These are phyloP conservation scores for Coryphaenoides rupestris DNA, from an alignment of 2,113 vertebrate species.

Conservation along the genomic window DNA sequence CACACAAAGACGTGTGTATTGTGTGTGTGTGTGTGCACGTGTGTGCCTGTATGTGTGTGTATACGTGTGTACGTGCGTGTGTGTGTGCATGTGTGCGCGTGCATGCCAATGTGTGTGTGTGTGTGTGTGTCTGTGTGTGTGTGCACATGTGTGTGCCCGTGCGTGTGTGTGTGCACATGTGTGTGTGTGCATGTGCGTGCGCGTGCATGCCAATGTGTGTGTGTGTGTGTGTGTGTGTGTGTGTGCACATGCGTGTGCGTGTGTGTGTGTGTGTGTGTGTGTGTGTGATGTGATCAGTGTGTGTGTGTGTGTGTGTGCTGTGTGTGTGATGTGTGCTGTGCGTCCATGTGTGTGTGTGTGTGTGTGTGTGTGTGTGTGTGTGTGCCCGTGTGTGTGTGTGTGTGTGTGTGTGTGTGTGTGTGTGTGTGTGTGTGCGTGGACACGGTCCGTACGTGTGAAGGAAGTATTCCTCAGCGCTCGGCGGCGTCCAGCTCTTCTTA, in stretches of 20 bases:
- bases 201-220: background rate
- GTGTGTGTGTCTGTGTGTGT: background rate
- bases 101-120: background rate
- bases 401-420: background rate
- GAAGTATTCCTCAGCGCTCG: conserved; percentile 6
- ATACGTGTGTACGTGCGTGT: too few relatives aligned
- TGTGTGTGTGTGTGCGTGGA: background rate
- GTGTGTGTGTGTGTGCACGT: too few relatives aligned
- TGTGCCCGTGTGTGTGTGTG: background rate
- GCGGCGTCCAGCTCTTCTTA: conserved; percentile 34
- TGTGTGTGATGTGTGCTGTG: background rate
- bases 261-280: background rate
- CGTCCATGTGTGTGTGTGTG: background rate
- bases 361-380: background rate
- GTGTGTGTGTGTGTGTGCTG: background rate
- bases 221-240: too few relatives aligned
- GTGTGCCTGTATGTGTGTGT: background rate
- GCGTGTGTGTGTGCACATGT: background rate
- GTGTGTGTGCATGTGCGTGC: background rate
- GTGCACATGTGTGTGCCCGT: background rate
- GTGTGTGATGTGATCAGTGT: background rate
- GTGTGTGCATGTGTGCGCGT: too few relatives aligned
- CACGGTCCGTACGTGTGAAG: background rate
- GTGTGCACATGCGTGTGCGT: background rate
- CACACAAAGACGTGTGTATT: background rate